Base-by-base conservation (phyloP, 1,140 invertebrate species). In the Bradynema listronoti region DNA sequence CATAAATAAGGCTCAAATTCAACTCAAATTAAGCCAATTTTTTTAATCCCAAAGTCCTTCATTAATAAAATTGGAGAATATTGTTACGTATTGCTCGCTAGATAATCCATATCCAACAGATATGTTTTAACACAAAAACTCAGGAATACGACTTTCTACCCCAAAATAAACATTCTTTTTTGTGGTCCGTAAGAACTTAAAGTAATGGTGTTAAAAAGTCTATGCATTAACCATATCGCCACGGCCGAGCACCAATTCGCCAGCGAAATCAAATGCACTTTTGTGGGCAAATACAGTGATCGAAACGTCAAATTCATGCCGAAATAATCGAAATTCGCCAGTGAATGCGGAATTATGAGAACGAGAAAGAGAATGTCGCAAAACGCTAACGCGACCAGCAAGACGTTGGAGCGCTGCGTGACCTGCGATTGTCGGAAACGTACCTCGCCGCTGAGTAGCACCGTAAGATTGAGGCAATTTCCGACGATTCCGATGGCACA, bases 171-270 rank as follows among this genome's bases (percentile, higher is more conserved):
- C n/a, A n/a, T n/a, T n/a, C n/a, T n/a, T n/a, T n/a, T n/a, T n/a
- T n/a, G n/a, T n/a, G n/a, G n/a, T n/a, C n/a, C n/a, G n/a, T n/a
- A n/a, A n/a, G n/a, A n/a, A n/a, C n/a, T n/a, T n/a, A n/a, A n/a
- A n/a, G n/a, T n/a, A n/a, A n/a, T n/a, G n/a, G n/a, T n/a, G n/a
- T n/a, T n/a, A n/a, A n/a, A n/a, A n/a, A n/a, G n/a, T n/a, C n/a
- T n/a, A n/a, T 19, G 36, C 19, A 50, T 46, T 19, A 41, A 66
- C 66, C 67, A 73, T 34, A 72, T 73, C 11, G 67, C 46, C 19
- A 56, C 54, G 33, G 70, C 67, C 29, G 70, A 73, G 41, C 64
- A 73, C 64, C 64, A 69, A 42, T 69, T 69, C 27, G 67, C 67
- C 25, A 73, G 41, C 16, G 70, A 46, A 32, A 69, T 49, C 46